Evolutionary conservation across 2,797 vertebrate genomes (phyloP).

Genomic region (Pseudotriccus pelzelni): DNA sequence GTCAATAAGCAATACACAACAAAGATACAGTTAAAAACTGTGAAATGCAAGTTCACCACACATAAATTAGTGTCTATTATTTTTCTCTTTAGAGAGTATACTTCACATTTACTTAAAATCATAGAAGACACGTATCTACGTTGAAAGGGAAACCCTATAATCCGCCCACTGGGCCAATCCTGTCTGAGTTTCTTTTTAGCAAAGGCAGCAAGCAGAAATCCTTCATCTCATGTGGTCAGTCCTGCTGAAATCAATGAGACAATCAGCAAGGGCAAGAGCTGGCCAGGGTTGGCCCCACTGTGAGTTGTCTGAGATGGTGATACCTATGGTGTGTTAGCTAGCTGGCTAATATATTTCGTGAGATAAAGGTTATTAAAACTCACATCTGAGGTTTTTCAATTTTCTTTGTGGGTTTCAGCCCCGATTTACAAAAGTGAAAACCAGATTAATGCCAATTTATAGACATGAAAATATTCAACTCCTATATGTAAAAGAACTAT

Average conservation of each 20-base stretch:
- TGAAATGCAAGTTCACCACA: not conserved
- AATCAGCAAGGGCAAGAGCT: rapidly evolving
- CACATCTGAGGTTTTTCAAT: conserved; percentile 80
- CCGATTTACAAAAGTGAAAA: not conserved
- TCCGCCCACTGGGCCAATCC: not conserved
- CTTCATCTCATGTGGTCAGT: not conserved
- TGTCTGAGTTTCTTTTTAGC: not conserved
- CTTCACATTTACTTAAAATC: not conserved
- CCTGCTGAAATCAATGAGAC: not conserved
- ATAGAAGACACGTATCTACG: rapidly evolving
- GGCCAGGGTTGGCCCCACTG: not conserved
- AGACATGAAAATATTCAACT: conserved; percentile 43
- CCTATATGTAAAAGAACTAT: conserved; percentile 81
- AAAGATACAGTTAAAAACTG: not conserved
- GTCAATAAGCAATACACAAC: not conserved
- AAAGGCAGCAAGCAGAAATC: not conserved
- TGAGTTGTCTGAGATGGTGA: not conserved
- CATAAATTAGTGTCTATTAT: not conserved
- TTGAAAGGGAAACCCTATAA: not conserved
- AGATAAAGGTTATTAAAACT: conserved; percentile 30
- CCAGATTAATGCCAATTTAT: not conserved
- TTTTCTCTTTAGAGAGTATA: not conserved
- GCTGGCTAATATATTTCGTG: not conserved
- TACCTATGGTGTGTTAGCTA: not conserved
- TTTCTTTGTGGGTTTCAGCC: not conserved